Conservation (phyloP, 2,113 vertebrate genomes). For the Alectura lathami region DNA sequence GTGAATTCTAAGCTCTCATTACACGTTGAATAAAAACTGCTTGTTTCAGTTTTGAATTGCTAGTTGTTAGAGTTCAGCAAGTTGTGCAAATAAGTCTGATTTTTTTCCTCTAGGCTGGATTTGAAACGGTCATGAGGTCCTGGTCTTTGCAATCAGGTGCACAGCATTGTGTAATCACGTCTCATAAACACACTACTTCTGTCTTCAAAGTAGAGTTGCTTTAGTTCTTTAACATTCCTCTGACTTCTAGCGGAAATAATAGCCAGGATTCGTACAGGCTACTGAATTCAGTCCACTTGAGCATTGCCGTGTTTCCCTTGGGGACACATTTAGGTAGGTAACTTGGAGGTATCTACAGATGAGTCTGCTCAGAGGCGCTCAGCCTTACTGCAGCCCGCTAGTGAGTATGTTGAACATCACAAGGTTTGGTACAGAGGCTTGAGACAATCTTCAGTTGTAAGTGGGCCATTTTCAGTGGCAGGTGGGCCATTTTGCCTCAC, state of each 20-base stretch:
- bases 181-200: background rate
- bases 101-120: background rate
- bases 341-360: background rate
- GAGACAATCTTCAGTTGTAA: background rate
- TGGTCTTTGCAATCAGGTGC: background rate
- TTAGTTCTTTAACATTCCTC: background rate
- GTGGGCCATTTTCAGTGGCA: background rate
- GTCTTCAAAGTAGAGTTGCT: background rate
- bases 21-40: background rate
- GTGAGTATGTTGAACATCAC: background rate
- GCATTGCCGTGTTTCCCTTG: rapidly evolving
- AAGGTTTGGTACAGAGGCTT: background rate
- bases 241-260: background rate
- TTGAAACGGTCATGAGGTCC: background rate
- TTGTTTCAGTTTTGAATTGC: background rate
- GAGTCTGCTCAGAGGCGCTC: background rate
- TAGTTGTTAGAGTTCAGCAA: background rate
- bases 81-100: background rate
- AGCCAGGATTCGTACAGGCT: background rate
- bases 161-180: background rate
- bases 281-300: background rate
- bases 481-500: background rate
- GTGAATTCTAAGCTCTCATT: background rate
- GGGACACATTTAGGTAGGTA: background rate
- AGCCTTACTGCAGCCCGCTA: background rate